These are phyloP conservation scores for Philaenus spumarius DNA, from an alignment of 1,140 invertebrate genomes.

Conservation along the genomic window DNA sequence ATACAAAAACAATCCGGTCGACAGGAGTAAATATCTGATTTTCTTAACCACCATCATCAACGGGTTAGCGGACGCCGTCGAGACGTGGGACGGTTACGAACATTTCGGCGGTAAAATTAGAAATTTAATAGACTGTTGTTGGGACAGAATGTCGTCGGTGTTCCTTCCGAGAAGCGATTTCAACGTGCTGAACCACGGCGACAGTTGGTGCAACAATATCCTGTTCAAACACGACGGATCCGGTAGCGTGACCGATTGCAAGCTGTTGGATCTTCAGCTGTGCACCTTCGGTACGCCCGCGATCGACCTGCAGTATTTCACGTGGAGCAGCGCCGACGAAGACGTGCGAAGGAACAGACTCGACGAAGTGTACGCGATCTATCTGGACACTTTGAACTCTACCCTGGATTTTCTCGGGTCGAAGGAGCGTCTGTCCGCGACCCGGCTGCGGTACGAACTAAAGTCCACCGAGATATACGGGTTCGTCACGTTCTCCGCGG, in stretches of 20 bases:
- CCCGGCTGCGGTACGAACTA: background rate
- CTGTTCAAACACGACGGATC: conserved; percentile 49
- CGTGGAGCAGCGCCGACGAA: conserved; percentile 45
- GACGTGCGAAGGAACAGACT: conserved; percentile 33
- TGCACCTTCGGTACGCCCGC: conserved; percentile 44
- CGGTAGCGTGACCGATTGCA: conserved; percentile 42
- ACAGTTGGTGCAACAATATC: conserved; percentile 60
- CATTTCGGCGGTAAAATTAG: no score
- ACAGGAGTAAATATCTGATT: no score
- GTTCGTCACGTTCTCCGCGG: no score
- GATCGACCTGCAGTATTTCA: conserved; percentile 50
- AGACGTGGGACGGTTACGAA: no score
- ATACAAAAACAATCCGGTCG: no score
- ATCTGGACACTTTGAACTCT: conserved; percentile 6
- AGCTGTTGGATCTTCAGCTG: conserved; percentile 57
- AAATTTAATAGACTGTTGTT: no score
- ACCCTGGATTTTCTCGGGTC: background rate
- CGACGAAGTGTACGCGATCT: conserved; percentile 7
- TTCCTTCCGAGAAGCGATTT: conserved; percentile 33
- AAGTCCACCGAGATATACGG: background rate
- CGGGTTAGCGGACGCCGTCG: no score
- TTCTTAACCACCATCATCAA: no score
- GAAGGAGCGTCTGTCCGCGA: background rate
- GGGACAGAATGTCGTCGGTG: no score
- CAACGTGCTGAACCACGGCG: conserved; percentile 55